phyloP scores from a whole-genome alignment of 2,888 invertebrate genomes.

The Drosophila lacicola region DNA sequence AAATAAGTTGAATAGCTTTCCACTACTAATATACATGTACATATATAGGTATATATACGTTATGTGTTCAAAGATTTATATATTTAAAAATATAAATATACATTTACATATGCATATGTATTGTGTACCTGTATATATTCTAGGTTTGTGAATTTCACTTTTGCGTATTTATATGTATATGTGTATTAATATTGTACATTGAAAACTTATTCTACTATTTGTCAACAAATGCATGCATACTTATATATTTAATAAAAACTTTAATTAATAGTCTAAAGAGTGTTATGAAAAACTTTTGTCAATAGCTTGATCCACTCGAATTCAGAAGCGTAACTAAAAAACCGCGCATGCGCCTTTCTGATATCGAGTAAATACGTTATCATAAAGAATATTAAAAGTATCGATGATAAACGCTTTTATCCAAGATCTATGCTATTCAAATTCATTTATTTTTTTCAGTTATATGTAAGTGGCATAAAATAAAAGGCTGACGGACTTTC shows the following conservation, averaged over 20 bases:
- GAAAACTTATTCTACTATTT: too few species aligned
- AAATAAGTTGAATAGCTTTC: neutral
- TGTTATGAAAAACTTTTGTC: neutral
- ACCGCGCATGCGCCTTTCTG: constrained; percentile 23
- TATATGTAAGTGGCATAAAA: too few species aligned
- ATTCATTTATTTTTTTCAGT: too few species aligned
- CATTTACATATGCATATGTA: too few species aligned
- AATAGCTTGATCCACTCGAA: constrained; percentile 6
- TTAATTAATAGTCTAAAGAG: neutral
- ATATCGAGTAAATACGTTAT: neutral
- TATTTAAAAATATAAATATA: too few species aligned
- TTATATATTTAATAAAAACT: neutral
- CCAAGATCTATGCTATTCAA: too few species aligned
- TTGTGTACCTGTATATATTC: too few species aligned
- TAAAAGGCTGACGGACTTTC: too few species aligned
- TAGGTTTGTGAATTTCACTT: neutral
- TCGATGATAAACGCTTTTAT: constrained; percentile 7
- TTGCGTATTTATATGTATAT: neutral
- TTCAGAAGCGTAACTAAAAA: constrained; percentile 11
- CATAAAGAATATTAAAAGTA: neutral
- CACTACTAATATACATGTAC: neutral
- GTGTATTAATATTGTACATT: neutral
- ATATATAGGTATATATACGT: neutral
- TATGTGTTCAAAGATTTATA: too few species aligned
- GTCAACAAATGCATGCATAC: neutral